Evolutionary conservation across 1,140 invertebrate species (phyloP), one percentile per base, ranked within the genome.

Genomic region (Monomorium pharaonis): DNA sequence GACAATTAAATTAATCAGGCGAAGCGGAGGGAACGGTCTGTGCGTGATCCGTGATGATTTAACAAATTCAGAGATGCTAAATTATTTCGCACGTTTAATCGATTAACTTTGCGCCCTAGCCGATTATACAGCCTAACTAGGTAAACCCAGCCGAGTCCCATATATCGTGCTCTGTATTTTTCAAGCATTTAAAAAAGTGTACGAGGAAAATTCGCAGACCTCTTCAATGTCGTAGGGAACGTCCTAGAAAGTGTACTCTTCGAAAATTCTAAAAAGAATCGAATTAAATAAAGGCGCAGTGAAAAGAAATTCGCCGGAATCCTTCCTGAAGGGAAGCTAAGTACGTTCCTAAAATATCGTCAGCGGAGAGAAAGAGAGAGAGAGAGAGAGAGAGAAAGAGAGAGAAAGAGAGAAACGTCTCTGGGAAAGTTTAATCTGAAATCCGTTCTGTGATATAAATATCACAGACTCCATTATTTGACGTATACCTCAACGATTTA

Each of bases 1-100:
- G 37, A 62, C 54, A 62, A 76, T 76, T 76, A 76, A 75, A 75
- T 76, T 62, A 76, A 76, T 76, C 54, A 56, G 5, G 12, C 10
- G 16, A 76, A 76, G 37, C 37, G n/a, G n/a, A 62, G 74, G 37
- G 24, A 44, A 62, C 27, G 54, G 54, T 27, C 24, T 44, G 54
- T 27, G 54, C 37, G 37, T 58, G 54, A 76, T 76, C 54, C n/a
- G 9, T 27, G 24, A 74, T 76, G 21, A n/a, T 62, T 76, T n/a
- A 76, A 76, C 54, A 76, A 72, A 54, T 54, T 37, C 37, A 54
- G 14, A 60, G 21, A 21, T 12, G 33, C 2, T 76, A 18, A 60
- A 76, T 60, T 42, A 76, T 76, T 30, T 24, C 14, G 30, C 21
- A 24, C 33, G 3, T 21, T 60, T 76, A 42, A 60, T 76, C 24